phyloP scores from a whole-genome alignment of 2,888 invertebrate genomes.

The Baccha elongata region DNA sequence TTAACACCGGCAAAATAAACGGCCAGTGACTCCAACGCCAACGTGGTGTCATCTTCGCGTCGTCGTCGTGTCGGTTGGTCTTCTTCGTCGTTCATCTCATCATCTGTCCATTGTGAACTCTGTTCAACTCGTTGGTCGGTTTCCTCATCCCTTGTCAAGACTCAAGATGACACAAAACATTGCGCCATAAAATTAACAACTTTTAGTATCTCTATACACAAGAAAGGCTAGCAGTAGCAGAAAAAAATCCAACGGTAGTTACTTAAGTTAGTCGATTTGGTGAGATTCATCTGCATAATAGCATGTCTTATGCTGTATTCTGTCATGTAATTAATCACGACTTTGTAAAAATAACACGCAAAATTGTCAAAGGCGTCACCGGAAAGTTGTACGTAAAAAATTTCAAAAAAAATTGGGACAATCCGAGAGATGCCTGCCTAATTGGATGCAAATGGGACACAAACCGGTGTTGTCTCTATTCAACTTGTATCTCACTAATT shows the following conservation, averaged over 20 bases:
- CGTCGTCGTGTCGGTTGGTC: background rate
- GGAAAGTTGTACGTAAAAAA: slow-evolving; percentile 5
- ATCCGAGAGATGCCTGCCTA: too few species aligned
- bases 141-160: slow-evolving; percentile 12
- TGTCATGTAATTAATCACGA: slow-evolving; percentile 65
- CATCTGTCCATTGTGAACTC: slow-evolving; percentile 57
- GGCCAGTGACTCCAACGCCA: slow-evolving; percentile 54
- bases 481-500: slow-evolving; percentile 12
- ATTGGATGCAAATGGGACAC: slow-evolving; percentile 58
- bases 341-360: slow-evolving; percentile 44
- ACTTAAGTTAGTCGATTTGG: slow-evolving; percentile 56
- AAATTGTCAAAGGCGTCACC: slow-evolving; percentile 34
- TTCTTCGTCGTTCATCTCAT: slow-evolving; percentile 25
- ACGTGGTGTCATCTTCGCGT: background rate
- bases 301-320: slow-evolving; percentile 9
- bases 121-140: slow-evolving; percentile 12
- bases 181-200: slow-evolving; percentile 62
- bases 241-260: slow-evolving; percentile 60
- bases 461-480: slow-evolving; percentile 31
- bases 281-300: slow-evolving; percentile 61
- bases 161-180: slow-evolving; percentile 17
- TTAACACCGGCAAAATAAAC: slow-evolving; percentile 2
- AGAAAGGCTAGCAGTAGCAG: slow-evolving; percentile 7
- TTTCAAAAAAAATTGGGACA: slow-evolving; percentile 22
- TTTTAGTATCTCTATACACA: background rate